A percentile compares a stretch with the other conserved stretches of the same genome.
Evolutionary conservation across 1,140 invertebrate genomes (phyloP).

Genomic region (Ostrea edulis): DNA sequence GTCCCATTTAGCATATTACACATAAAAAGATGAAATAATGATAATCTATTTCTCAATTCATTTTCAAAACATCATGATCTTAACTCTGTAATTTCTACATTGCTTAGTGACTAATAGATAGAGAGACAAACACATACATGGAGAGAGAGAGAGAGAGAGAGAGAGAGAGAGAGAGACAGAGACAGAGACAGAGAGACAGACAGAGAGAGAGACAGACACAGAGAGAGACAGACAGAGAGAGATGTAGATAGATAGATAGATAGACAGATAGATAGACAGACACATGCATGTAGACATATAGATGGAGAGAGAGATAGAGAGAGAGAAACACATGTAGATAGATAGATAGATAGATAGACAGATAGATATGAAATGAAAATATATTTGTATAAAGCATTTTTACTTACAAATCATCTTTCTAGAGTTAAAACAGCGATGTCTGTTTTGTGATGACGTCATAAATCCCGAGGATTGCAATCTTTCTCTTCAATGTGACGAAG

Average conservation of each 20-base stretch:
- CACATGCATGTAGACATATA: too few relatives aligned
- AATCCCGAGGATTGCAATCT: conserved; percentile 35
- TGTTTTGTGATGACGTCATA: conserved; percentile 39
- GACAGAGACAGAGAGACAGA: background rate
- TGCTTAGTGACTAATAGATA: too few relatives aligned
- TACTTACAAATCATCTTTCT: background rate
- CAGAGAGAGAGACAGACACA: background rate
- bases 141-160: background rate
- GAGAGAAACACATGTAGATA: too few relatives aligned
- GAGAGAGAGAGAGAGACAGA: background rate
- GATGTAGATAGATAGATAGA: background rate
- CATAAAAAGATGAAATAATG: too few relatives aligned
- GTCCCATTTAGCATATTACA: too few relatives aligned
- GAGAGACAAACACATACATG: too few relatives aligned
- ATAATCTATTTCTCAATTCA: too few relatives aligned
- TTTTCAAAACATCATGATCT: too few relatives aligned
- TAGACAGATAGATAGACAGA: background rate
- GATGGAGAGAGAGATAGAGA: too few relatives aligned
- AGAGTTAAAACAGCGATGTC: conserved; percentile 40
- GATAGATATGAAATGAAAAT: background rate
- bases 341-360: background rate
- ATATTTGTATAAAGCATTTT: background rate
- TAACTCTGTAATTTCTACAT: too few relatives aligned
- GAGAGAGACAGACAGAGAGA: too few relatives aligned
- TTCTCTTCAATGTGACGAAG: conserved; percentile 41